Base-by-base conservation (phyloP, 2,797 vertebrate species). In the Spinus pinus region DNA sequence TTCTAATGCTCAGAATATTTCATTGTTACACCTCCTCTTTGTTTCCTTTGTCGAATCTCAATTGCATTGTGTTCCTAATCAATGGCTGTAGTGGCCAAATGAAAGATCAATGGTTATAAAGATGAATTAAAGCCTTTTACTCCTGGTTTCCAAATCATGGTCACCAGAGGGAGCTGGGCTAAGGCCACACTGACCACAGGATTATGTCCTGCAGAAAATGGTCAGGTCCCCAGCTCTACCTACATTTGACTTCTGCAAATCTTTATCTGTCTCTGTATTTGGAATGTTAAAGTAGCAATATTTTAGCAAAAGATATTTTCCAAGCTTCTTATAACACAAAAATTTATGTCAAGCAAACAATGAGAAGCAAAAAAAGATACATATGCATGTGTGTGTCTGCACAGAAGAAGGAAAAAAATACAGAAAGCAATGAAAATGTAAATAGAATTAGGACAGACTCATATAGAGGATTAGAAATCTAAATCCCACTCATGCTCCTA, bases 371-470 rank as follows among this genome's bases (percentile, higher is more conserved):
- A 19, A 41, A 51, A 25, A 24, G 2, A 31, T 30, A 28, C 1
- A 5, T 1, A 3, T 5, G 1, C 9, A 6, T 10, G 3, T 3
- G 12, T 28, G 21, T 8, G 10, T 24, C 5, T 3, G 2, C 35
- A 65, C 15, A 58, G 65, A 9, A 66, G 28, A 51, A 69, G 3
- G n/a, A 31, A 83, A 83, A 86, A 80, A 61, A 72, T 14, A n/a
- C 24, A 51, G 54, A 78, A 33, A 18, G 5, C 37, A 16, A 21
- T 3, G 5, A 6, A 54, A 79, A 46, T 0, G 3, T 71, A 44
- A 64, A 58, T 16, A 71, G 69, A 65, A 6, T n/a, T 9, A 74
- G 6, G 22, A 60, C 2, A 58, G 27, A 12, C 3, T 58, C n/a
- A 41, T n/a, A 44, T 10, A 51, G 2, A 8, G 17, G 25, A 60